phyloP scores from a whole-genome alignment of 2,888 invertebrate genomes.

The Tanytarsus gracilentus region DNA sequence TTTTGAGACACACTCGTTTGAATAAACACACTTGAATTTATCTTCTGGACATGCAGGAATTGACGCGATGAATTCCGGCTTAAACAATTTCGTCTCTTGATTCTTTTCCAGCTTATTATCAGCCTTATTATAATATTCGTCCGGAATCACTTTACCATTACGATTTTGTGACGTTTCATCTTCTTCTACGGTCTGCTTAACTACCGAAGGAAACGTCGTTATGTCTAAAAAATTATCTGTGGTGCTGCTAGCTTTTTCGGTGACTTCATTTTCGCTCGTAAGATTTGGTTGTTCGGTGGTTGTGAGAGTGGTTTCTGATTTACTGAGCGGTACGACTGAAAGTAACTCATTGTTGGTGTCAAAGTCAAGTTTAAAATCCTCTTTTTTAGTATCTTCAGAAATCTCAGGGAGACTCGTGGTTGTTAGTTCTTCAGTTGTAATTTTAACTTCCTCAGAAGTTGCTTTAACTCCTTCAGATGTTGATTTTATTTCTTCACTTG shows the following conservation, averaged over 20 bases:
- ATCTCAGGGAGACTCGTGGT: neutral
- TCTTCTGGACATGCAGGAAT: conserved; percentile 43
- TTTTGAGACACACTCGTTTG: conserved; percentile 50
- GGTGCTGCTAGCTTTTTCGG: conserved; percentile 26
- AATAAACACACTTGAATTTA: conserved; percentile 47
- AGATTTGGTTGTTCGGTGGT: conserved; percentile 1
- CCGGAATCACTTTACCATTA: conserved; percentile 21
- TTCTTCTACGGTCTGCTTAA: conserved; percentile 29
- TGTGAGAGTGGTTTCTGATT: neutral
- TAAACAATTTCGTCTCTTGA: conserved; percentile 8
- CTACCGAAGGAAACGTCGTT: conserved; percentile 33
- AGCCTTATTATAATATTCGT: conserved; percentile 14
- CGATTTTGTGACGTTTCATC: conserved; percentile 32
- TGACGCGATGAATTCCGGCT: conserved; percentile 10
- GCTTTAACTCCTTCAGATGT: neutral
- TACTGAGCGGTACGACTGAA: conserved; percentile 30
- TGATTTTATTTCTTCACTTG: neutral
- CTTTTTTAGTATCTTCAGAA: neutral
- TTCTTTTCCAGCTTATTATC: neutral
- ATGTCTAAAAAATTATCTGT: conserved; percentile 34
- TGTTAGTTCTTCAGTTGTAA: neutral
- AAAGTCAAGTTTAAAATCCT: neutral
- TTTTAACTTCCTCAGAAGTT: neutral
- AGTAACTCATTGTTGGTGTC: neutral
- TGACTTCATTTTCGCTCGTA: conserved; percentile 29